A percentile compares a stretch with the other conserved stretches of the same genome.
Evolutionary conservation across 1,140 invertebrate genomes (phyloP).

Genomic region (Ruditapes philippinarum): DNA sequence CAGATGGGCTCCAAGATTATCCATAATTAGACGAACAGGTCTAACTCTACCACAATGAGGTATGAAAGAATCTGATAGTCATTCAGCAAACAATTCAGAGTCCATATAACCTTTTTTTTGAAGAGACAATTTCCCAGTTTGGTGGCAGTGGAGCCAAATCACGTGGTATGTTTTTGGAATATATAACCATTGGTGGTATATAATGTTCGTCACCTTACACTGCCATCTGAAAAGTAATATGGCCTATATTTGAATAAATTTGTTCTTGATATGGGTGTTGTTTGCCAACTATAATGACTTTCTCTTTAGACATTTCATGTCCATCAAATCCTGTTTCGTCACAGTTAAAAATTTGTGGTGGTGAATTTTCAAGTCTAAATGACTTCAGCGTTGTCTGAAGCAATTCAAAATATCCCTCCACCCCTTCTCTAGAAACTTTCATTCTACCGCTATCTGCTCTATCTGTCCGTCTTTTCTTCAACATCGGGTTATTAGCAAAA

Average conservation of each 20-base stretch:
- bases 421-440: not conserved
- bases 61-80: not conserved
- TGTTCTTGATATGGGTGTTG: not conserved
- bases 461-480: not conserved
- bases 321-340: conserved; percentile 5
- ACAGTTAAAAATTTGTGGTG: not conserved
- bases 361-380: not conserved
- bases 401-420: not conserved
- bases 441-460: not conserved
- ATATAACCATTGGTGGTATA: not conserved
- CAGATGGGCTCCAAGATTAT: conserved; percentile 83
- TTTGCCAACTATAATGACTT: not conserved
- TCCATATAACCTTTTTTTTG: not conserved
- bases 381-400: not conserved
- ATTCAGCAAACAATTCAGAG: not conserved
- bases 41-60: conserved; percentile 38
- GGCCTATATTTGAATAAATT: not conserved
- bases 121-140: not conserved
- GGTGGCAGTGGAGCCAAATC: not conserved
- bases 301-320: not conserved
- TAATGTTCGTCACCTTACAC: not conserved
- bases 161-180: not conserved
- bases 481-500: not conserved
- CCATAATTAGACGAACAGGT: conserved; percentile 56
- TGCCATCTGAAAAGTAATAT: not conserved